Evolutionary conservation across 2,888 invertebrate species (phyloP).

Genomic region (Andrena marginata): DNA sequence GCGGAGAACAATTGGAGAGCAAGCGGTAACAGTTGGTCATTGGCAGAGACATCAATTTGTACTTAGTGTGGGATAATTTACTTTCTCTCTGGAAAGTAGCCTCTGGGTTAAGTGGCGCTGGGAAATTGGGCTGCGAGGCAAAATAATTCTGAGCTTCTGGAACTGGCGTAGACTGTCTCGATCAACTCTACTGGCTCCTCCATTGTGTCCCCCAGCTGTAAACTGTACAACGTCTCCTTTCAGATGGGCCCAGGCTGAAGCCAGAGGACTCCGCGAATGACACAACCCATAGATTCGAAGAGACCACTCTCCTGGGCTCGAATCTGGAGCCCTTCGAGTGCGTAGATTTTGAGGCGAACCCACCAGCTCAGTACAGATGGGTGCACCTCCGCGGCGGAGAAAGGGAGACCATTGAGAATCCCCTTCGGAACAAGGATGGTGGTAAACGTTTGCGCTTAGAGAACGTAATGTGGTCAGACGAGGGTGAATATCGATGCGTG

Average conservation of each 20-base stretch:
- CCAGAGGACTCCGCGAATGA: conserved; percentile 75
- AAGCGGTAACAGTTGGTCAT: conserved; percentile 9
- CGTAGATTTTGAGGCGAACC: conserved; percentile 86
- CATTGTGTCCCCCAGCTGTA: not conserved
- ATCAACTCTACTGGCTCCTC: not conserved
- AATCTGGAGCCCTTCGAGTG: conserved; percentile 86
- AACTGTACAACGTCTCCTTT: conserved; percentile 36
- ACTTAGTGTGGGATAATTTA: not conserved
- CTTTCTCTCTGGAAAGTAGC: not conserved
- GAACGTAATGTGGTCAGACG: conserved; percentile 86
- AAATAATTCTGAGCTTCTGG: no score
- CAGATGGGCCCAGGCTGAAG: conserved; percentile 84
- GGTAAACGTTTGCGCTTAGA: conserved; percentile 84
- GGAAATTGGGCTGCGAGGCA: no score
- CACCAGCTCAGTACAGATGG: conserved; percentile 86
- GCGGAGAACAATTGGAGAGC: not conserved
- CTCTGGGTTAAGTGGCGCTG: not conserved
- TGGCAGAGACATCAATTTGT: conserved; percentile 25
- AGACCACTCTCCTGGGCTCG: conserved; percentile 85
- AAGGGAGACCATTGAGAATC: conserved; percentile 79
- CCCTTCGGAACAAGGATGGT: conserved; percentile 77
- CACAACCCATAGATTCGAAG: conserved; percentile 76
- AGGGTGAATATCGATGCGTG: conserved; percentile 87
- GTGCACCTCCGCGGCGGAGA: conserved; percentile 82
- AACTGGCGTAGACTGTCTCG: no score